These are phyloP conservation scores for Noctua pronuba DNA, from an alignment of 2,888 invertebrate genomes.

Conservation along the genomic window DNA sequence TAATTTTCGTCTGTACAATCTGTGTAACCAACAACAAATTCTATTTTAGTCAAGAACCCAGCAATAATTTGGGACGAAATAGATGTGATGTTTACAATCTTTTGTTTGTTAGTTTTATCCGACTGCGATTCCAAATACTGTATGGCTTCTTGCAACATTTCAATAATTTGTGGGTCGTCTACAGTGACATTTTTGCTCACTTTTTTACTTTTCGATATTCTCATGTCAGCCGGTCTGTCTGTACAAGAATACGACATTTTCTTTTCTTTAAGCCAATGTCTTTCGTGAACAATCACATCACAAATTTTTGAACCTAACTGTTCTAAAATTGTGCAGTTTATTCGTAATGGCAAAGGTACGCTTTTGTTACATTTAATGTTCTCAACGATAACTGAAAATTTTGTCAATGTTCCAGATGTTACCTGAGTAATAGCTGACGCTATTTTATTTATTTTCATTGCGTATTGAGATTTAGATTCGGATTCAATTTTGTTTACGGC, in stretches of 20 bases:
- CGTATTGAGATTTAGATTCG: conserved; percentile 72
- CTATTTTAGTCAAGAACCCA: conserved; percentile 90
- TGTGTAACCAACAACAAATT: conserved; percentile 90
- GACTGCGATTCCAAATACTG: conserved; percentile 82
- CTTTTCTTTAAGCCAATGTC: conserved; percentile 75
- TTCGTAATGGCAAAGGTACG: conserved; percentile 67
- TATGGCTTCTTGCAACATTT: conserved; percentile 81
- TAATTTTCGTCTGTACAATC: conserved; percentile 84
- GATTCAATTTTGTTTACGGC: conserved; percentile 79
- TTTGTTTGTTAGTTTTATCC: conserved; percentile 77
- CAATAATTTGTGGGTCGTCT: conserved; percentile 73
- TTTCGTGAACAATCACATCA: conserved; percentile 78
- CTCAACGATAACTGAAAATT: conserved; percentile 75
- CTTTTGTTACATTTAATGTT: conserved; percentile 79
- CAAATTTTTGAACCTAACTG: conserved; percentile 78
- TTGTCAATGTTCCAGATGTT: conserved; percentile 78
- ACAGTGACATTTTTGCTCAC: conserved; percentile 59
- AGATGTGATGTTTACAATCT: conserved; percentile 82
- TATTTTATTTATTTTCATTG: conserved; percentile 76
- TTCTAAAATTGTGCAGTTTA: conserved; percentile 75
- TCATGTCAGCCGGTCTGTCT: conserved; percentile 74
- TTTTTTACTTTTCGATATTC: conserved; percentile 69
- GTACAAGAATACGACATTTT: conserved; percentile 78
- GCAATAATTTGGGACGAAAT: conserved; percentile 88
- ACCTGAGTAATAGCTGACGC: conserved; percentile 76